Evolutionary conservation across 1,140 invertebrate genomes (phyloP).

Genomic region (Sogatella furcifera): DNA sequence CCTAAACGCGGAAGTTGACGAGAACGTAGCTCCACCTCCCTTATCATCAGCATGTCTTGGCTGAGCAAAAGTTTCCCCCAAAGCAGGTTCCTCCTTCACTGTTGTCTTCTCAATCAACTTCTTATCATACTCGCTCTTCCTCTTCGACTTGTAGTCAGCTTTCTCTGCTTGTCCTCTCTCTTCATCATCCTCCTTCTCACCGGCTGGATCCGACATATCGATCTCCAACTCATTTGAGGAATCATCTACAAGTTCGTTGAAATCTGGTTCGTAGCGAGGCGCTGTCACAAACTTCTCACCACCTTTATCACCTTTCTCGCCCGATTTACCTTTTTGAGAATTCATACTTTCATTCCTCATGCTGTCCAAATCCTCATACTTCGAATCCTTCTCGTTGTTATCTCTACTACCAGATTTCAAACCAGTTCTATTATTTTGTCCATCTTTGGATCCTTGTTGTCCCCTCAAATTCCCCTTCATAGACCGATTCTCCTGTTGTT

Average conservation of each 20-base stretch:
- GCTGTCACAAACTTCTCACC: slow-evolving; percentile 34
- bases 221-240: slow-evolving; percentile 69
- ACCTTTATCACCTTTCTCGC: slow-evolving; percentile 29
- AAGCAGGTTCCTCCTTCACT: background rate
- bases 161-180: slow-evolving; percentile 11
- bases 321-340: slow-evolving; percentile 28
- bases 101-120: background rate
- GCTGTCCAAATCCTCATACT: slow-evolving; percentile 36
- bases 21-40: slow-evolving; percentile 22
- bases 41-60: background rate
- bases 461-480: slow-evolving; percentile 16
- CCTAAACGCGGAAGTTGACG: slow-evolving; percentile 60
- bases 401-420: slow-evolving; percentile 18
- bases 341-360: slow-evolving; percentile 40
- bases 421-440: slow-evolving; percentile 26
- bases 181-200: slow-evolving; percentile 13
- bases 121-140: slow-evolving; percentile 3
- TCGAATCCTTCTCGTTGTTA: slow-evolving; percentile 26
- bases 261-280: slow-evolving; percentile 56
- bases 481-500: slow-evolving; percentile 32
- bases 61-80: slow-evolving; percentile 1
- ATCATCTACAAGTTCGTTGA: slow-evolving; percentile 67
- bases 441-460: slow-evolving; percentile 14
- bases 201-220: slow-evolving; percentile 46
- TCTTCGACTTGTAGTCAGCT: slow-evolving; percentile 4